Base-by-base conservation (phyloP, 2,113 vertebrate genomes). In the Ophthalmotilapia sp. region DNA sequence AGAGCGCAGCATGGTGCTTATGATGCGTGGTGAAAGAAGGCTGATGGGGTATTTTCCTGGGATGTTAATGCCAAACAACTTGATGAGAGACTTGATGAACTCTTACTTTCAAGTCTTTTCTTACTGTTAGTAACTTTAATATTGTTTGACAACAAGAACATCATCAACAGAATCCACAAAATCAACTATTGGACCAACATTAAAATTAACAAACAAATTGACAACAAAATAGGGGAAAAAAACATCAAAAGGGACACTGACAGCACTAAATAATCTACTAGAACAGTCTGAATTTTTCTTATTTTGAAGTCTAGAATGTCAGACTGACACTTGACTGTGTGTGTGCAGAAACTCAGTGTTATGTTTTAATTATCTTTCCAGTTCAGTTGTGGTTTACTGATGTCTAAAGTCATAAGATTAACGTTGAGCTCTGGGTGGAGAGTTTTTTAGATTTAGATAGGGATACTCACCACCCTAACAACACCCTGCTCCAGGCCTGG, bases 381-480 rank as follows among this genome's bases (percentile, higher is more conserved):
- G 19, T 53, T 21, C 51, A 53, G 51, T 53, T n/a, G 49, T 53
- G 49, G 19, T 53, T 53, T 53, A 53, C 19, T 53, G 9, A 53
- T 53, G 49, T 53, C 19, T 53, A 53, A 53, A n/a, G 49, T 10
- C 49, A 53, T 53, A 53, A n/a, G 49, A 53, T 53, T 53, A 53
- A n/a, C 5, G 0, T 53, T 53, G 0, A 53, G 3, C 49, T 53
- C 49, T 10, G 9, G 49, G 49, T 53, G 19, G 3, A 53, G 49
- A 10, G 5, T n/a, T 10, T 53, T 10, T 53, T 53, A 53, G 19
- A 53, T 53, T 53, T 53, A 54, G 53, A 21, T 54, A 54, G 0
- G 2, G 51, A 54, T 0, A 55, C 49, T 6, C 9, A 53, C 49
- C 1, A 53, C 49, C 19, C 49, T 53, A 53, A 53, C 49, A 10